Evolutionary conservation across 2,797 vertebrate species (phyloP).

Genomic region (Eidolon dupreanum): DNA sequence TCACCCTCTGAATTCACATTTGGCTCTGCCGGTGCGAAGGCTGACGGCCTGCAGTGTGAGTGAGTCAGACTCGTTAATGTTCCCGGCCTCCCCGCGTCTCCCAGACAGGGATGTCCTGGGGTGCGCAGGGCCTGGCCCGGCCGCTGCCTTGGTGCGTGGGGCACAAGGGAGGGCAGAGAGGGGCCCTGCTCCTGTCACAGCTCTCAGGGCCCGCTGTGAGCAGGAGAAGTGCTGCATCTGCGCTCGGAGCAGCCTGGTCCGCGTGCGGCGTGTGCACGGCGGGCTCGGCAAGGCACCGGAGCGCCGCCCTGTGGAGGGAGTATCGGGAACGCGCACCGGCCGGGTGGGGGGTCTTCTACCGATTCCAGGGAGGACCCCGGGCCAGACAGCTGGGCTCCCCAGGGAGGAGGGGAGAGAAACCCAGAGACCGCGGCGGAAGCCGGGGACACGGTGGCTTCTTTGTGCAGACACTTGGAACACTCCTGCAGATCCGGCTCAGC

Average conservation of each 20-base stretch:
- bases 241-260: neutral
- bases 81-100: neutral
- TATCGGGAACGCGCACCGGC: neutral
- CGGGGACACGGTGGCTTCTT: conserved; percentile 46
- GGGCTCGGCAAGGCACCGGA: no score
- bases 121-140: conserved; percentile 14
- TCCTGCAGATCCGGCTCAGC: conserved; percentile 72
- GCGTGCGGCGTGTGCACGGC: no score
- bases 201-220: neutral
- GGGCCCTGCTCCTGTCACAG: neutral
- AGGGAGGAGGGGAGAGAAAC: conserved; percentile 30
- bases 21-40: conserved; percentile 44
- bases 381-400: conserved; percentile 68
- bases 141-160: neutral
- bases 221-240: neutral
- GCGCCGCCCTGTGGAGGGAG: neutral
- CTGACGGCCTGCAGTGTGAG: conserved; percentile 1
- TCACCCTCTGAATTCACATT: conserved; percentile 10
- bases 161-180: neutral
- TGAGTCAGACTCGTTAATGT: conserved; percentile 28
- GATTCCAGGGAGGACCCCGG: neutral
- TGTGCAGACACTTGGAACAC: conserved; percentile 67
- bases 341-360: neutral
- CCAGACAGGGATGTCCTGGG: conserved; percentile 14
- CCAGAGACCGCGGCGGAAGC: conserved; percentile 27